phyloP scores from a whole-genome alignment of 2,888 invertebrate species.

The Apamea anceps region DNA sequence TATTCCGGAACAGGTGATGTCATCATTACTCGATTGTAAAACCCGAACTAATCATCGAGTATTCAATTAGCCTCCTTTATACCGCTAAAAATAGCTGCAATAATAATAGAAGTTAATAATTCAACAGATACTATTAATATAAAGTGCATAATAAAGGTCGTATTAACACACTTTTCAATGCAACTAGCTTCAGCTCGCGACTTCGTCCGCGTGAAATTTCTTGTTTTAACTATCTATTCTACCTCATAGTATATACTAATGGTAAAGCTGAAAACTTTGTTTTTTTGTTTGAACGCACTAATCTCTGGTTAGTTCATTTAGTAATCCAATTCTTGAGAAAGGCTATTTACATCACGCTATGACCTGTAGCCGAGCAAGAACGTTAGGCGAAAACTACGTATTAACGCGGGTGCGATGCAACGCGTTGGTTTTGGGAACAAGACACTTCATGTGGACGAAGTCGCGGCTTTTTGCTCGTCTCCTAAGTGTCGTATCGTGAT shows the following conservation, averaged over 20 bases:
- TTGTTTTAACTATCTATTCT: background rate
- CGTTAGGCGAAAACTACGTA: no score
- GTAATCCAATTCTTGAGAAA: no score
- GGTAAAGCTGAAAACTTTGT: no score
- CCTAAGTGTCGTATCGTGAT: no score
- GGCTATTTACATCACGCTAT: no score
- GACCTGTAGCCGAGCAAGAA: no score
- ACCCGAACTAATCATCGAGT: background rate
- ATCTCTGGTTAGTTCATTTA: no score
- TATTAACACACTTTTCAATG: conserved; percentile 56
- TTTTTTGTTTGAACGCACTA: no score
- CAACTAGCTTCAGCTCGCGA: background rate
- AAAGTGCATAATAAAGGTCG: conserved; percentile 38
- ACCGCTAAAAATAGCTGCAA: conserved; percentile 15
- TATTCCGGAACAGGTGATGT: background rate
- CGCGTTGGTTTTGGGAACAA: no score
- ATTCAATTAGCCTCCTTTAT: conserved; percentile 28
- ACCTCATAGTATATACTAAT: background rate
- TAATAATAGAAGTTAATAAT: conserved; percentile 36
- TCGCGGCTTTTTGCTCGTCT: no score
- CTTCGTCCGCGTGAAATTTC: background rate
- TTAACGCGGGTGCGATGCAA: no score
- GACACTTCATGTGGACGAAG: no score
- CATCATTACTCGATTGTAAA: background rate
- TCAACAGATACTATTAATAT: conserved; percentile 26